Base-by-base conservation (phyloP, 2,888 invertebrate species). In the Drosophila tripunctata region DNA sequence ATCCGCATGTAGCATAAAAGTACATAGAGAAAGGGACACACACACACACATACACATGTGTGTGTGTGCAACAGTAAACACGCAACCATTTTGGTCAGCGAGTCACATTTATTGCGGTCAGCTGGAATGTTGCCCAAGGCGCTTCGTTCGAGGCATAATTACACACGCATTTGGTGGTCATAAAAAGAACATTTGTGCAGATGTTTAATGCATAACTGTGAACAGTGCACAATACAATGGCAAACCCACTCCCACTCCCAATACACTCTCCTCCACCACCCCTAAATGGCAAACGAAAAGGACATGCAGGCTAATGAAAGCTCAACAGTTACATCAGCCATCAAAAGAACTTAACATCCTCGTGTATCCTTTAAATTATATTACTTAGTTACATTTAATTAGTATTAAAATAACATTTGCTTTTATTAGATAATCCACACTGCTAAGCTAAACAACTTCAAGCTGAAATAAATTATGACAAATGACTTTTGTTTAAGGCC, bases 111-210 rank as follows among this genome's bases (percentile, higher is more conserved):
- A 52, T 44, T 60, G 55, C 56, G 70, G 60, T 31, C 75, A 65
- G 55, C 48, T 55, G 76, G 55, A 76, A 75, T 67, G 67, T 64
- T 58, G 76, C 64, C 67, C 67, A 50, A 67, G 63, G 75, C 41
- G 54, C 36, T 56, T 60, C 43, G 63, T 62, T 30, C 58, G 73
- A 48, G 85, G 73, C 76, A 84, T 85, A 80, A 80, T 82, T 81
- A 81, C 86, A 83, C 79, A 83, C 80, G 79, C 78, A 80, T 80
- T 80, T 84, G 78, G 75, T 75, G 78, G 75, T 78, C 71, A 80
- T 85, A 85, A 85, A 80, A 85, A 67, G 67, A 65, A 76, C 85
- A 80, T 80, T 80, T 85, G 73, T 65, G 48, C 67, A 58, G 65
- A 77, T 82, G 80, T 70, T 35, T 31, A 67, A 62, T 43, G 62